Evolutionary conservation across 1,140 invertebrate genomes (phyloP), one percentile per base, ranked within the genome.

Genomic region (Drosophila pectinifera): DNA sequence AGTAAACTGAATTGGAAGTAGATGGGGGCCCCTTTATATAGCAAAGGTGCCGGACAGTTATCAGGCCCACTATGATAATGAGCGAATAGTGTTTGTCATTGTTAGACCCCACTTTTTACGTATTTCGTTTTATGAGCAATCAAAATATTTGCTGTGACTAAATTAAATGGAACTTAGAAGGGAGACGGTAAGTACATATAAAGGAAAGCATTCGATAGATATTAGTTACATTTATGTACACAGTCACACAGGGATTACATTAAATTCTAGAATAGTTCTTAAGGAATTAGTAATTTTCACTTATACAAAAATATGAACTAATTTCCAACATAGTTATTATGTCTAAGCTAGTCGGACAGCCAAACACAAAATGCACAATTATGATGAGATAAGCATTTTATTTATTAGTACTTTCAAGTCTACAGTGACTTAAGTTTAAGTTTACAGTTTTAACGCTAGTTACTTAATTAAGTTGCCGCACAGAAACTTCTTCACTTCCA

Each of bases 51-150:
- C 4, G 10, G 6, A 0, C 14, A 11, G 11, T 41, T 58, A 61
- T 69, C 11, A 42, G 20, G 11, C 20, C n/a, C 34, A 7, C 1
- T 22, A 24, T 45, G 45, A 48, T 38, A 18, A 28, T 22, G n/a
- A 14, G 34, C 16, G 8, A 73, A 70, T 51, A 28, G 11, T 34
- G 42, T 55, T 70, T 57, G 72, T 80, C 78, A 80, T 70, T 64
- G 41, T 80, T 75, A 75, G 43, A 70, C 57, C 16, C 22, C 57
- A 22, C 18, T 62, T 65, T 38, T 20, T 8, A 13, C 3, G 34
- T 20, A 14, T 54, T 34, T 36, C 16, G 26, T 20, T 22, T n/a
- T n/a, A 8, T 34, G 28, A 7, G 11, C 4, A 53, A 53, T 20
- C 14, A 53, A 20, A 34, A 16, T 6, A 53, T 34, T 31, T 14